Conservation (phyloP, 2,888 invertebrate species). For the Aspidiotus rigidus region DNA sequence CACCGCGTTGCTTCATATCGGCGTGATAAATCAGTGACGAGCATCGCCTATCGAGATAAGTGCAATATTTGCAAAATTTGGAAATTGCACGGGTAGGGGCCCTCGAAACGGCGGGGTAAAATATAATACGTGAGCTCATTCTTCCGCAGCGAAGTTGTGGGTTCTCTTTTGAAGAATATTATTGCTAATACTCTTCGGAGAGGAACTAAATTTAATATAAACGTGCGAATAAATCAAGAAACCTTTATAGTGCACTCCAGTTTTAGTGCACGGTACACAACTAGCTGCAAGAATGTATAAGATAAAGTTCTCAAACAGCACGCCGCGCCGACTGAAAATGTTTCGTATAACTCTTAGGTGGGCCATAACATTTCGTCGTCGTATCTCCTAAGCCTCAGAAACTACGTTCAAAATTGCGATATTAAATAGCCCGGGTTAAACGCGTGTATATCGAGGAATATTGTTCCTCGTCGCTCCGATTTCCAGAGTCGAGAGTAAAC, state of each 20-base stretch:
- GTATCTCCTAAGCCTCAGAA: not conserved
- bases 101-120: not conserved
- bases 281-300: not conserved
- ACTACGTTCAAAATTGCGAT: not conserved
- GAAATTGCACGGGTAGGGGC: not conserved
- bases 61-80: constrained; percentile 4
- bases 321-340: constrained; percentile 7
- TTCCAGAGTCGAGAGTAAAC: not conserved
- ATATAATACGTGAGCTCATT: not conserved
- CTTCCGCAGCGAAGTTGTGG: not conserved
- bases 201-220: constrained; percentile 18
- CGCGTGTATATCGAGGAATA: constrained; percentile 13
- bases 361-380: constrained; percentile 14
- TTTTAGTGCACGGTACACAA: not conserved
- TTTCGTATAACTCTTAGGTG: constrained; percentile 15
- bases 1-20: not conserved
- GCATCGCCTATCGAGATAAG: not conserved
- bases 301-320: constrained; percentile 16
- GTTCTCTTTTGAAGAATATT: constrained; percentile 9
- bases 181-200: constrained; percentile 17
- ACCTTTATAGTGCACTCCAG: constrained; percentile 5
- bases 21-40: not conserved
- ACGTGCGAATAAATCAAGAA: constrained; percentile 23
- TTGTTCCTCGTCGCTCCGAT: not conserved
- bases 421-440: constrained; percentile 4